Base-by-base conservation (phyloP, 1,140 invertebrate species). In the Ostrea denselamellosa region DNA sequence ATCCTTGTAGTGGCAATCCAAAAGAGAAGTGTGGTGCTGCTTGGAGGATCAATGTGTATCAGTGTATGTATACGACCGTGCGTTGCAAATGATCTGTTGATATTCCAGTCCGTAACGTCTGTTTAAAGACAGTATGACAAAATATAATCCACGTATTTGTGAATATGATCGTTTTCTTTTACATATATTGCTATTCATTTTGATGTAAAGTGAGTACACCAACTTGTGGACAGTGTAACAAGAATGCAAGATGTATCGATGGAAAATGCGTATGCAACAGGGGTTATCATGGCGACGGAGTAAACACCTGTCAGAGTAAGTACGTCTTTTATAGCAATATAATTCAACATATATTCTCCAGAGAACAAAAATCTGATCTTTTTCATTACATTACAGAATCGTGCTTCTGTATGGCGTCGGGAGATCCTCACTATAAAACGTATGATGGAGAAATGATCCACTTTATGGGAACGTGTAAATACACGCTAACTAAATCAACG, bases 391-490 rank as follows among this genome's bases (percentile, higher is more conserved):
- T 52, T 5, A n/a, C 90, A 96, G 96, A 95, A 86, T 97, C 98
- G 81, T 97, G 97, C 12, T 97, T 97, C 0, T 98, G 98, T 93
- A 97, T 97, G 0, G 97, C 98, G 0, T 98, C 97, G 92, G 98
- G 98, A 0, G 98, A 98, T 94, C 98, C 98, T 0, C 98, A 98
- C 92, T 98, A 98, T 93, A 96, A 97, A 89, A 98, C 98, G 10
- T 99, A 98, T 92, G 98, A 99, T 91, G 98, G 98, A 22, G 97
- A 97, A 92, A 97, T 98, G 91, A 98, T 97, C 93, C 98, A 97
- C 92, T 99, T 98, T 92, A 97, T 98, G 92, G 95, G 94, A n/a
- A 89, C 62, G 3, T 93, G 92, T 82, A 88, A 90, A 77, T 93
- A 93, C 88, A 90, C 88, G 0, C 71, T 91, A 22, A 87, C 88